A percentile compares a stretch with the other conserved stretches of the same genome.
phyloP scores from a whole-genome alignment of 2,113 vertebrate genomes.

The Amazona vittata region DNA sequence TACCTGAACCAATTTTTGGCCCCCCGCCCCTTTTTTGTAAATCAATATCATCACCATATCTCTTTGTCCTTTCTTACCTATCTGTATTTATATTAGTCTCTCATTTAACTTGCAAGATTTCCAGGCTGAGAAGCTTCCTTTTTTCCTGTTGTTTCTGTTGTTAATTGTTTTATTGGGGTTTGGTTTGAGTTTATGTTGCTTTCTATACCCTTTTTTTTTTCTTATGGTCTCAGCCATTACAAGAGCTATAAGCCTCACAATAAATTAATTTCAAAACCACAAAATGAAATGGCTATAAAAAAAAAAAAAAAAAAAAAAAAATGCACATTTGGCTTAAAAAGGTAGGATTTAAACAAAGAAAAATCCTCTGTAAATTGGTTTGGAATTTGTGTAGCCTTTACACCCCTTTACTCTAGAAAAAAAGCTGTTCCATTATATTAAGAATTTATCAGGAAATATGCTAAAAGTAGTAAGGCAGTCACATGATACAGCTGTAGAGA shows the following conservation, averaged over 20 bases:
- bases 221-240: not conserved
- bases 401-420: slow-evolving; percentile 12
- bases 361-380: slow-evolving; percentile 16
- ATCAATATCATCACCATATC: not conserved
- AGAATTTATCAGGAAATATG: slow-evolving; percentile 37
- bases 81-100: not conserved
- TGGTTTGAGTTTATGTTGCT: not conserved
- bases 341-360: not conserved
- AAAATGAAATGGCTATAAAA: not conserved
- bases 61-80: not conserved
- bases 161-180: not conserved
- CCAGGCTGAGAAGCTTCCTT: not conserved
- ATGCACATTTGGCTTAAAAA: not conserved
- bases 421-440: slow-evolving; percentile 1
- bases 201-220: not conserved
- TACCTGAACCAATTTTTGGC: not conserved
- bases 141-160: not conserved
- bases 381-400: slow-evolving; percentile 15
- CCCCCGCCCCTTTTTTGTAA: not conserved
- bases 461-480: slow-evolving; percentile 5
- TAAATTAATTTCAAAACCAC: not conserved
- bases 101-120: not conserved
- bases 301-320: too few relatives aligned
- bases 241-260: not conserved
- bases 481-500: slow-evolving; percentile 36